Conservation (phyloP, 2,113 vertebrate genomes). For the Monopterus albus region DNA sequence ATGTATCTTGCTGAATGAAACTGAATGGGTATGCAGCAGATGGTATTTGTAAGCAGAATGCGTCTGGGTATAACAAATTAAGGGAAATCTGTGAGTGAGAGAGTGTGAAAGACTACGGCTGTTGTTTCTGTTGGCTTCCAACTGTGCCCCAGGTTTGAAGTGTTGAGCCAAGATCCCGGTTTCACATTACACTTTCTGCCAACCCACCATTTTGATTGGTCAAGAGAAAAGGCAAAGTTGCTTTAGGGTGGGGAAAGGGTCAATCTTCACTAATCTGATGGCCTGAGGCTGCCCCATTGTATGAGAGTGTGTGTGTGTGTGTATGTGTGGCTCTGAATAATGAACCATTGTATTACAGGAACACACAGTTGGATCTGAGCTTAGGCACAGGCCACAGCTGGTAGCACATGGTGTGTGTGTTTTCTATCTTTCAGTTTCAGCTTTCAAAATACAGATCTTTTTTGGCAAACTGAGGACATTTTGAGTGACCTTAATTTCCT, state of each 20-base stretch:
- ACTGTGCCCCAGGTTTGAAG: slow-evolving; percentile 71
- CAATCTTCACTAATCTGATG: slow-evolving; percentile 75
- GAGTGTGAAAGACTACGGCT: slow-evolving; percentile 61
- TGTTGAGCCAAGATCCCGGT: slow-evolving; percentile 72
- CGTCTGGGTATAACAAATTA: slow-evolving; percentile 27
- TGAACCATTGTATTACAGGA: slow-evolving; percentile 80
- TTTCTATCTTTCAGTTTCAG: slow-evolving; percentile 26
- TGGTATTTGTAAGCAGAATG: slow-evolving; percentile 41
- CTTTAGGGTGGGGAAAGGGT: slow-evolving; percentile 74
- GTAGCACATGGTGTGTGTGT: slow-evolving; percentile 59
- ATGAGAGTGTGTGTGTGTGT: slow-evolving; percentile 59
- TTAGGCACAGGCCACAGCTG: slow-evolving; percentile 63
- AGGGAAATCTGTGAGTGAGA: slow-evolving; percentile 44
- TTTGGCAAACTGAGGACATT: background rate
- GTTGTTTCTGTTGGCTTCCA: slow-evolving; percentile 74
- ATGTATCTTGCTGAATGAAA: slow-evolving; percentile 25
- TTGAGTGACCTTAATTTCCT: slow-evolving; percentile 16
- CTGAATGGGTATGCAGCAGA: slow-evolving; percentile 25
- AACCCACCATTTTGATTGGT: slow-evolving; percentile 73
- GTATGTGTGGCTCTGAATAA: slow-evolving; percentile 71
- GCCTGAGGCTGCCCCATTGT: slow-evolving; percentile 69
- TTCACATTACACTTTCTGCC: slow-evolving; percentile 81
- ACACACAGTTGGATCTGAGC: slow-evolving; percentile 59
- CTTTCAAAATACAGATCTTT: slow-evolving; percentile 9
- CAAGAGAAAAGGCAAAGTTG: slow-evolving; percentile 63